These are phyloP conservation scores for Drosophila murphyi DNA, from an alignment of 1,140 invertebrate genomes.

Conservation along the genomic window DNA sequence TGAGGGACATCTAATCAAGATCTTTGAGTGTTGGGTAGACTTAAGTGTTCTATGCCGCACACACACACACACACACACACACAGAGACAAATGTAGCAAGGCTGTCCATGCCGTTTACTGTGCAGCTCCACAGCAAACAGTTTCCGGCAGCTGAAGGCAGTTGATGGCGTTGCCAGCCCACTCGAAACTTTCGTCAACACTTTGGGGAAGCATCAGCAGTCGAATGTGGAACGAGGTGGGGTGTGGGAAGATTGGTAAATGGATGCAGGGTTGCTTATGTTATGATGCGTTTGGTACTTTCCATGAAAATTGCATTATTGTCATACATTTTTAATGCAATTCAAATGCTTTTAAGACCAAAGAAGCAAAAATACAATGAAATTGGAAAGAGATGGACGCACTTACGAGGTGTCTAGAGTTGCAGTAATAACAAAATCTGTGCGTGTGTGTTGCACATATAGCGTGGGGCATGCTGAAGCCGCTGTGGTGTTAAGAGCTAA, in stretches of 20 bases:
- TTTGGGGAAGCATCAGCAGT: conserved; percentile 18
- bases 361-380: conserved; percentile 35
- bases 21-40: conserved; percentile 48
- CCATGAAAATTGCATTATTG: conserved; percentile 62
- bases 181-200: conserved; percentile 20
- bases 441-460: conserved; percentile 48
- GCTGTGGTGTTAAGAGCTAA: conserved; percentile 23
- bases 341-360: conserved; percentile 56
- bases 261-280: background rate
- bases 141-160: conserved; percentile 40
- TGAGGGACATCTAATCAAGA: conserved; percentile 65
- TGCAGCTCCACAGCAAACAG: conserved; percentile 47
- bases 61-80: conserved; percentile 11
- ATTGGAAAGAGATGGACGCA: conserved; percentile 13
- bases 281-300: conserved; percentile 8
- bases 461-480: conserved; percentile 1
- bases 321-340: conserved; percentile 61
- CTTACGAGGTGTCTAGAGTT: conserved; percentile 28
- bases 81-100: conserved; percentile 11
- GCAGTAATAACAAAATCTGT: conserved; percentile 34
- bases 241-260: background rate
- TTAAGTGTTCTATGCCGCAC: conserved; percentile 55
- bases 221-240: background rate
- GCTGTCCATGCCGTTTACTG: conserved; percentile 35
- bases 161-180: background rate